Evolutionary conservation across 2,113 vertebrate species (phyloP), one percentile per base, ranked within the genome.

Genomic region (Oreochromis spilurus): DNA sequence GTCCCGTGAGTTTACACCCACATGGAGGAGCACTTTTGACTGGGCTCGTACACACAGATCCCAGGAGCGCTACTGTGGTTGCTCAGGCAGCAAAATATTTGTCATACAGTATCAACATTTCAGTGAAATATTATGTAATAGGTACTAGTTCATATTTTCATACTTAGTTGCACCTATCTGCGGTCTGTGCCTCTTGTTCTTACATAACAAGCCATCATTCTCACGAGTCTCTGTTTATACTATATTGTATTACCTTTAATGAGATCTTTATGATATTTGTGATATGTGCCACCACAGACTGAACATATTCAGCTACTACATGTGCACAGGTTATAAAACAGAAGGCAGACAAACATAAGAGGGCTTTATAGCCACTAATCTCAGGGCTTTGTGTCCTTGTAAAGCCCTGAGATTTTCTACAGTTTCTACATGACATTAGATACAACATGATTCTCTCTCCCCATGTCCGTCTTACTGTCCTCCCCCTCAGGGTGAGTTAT

Each of bases 1-100:
- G 21, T 77, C 34, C 91, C 6, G 96, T 98, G 90, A 97, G 96
- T 95, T 52, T 7, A 4, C 50, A 72, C 67, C 21, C 9, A 3
- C 29, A 48, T 13, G 24, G 72, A 85, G 72, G 70, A 81, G 50
- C 60, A 31, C 58, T 1, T 40, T 26, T 53, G 9, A 79, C 6
- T 36, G 19, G 9, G 1, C 60, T 60, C 19, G 9, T n/a, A 1
- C 16, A 54, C 31, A 53, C 9, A 13, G 34, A 36, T 77, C 48
- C 36, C 16, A 60, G 24, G 21, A 70, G 45, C 13, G 2, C 43
- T 43, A 29, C 67, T 16, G 38, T 7, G 10, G n/a, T 50, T 50
- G 43, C 26, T 0, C 72, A 34, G 45, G 72, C 72, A 52, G 72
- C 72, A n/a, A 77, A 77, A 34, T 52, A n/a, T 77, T 77, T 77